Evolutionary conservation across 1,140 invertebrate genomes (phyloP), one percentile per base, ranked within the genome.

Genomic region (Cotesia vestalis): DNA sequence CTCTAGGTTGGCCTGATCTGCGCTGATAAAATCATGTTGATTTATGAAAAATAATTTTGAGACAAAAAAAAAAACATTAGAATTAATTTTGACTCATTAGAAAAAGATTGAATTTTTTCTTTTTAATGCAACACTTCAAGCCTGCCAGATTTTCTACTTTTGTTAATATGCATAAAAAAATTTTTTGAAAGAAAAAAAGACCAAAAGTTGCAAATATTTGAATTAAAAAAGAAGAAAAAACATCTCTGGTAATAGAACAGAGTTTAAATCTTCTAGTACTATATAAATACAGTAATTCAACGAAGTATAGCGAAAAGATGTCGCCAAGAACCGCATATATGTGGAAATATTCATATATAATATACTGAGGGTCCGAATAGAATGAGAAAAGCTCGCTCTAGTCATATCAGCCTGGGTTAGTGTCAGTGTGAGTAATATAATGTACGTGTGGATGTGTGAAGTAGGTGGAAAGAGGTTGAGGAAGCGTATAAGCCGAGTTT

Each of bases 331-430:
- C 57, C 14, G 57, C 57, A 59, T 20, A 59, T 59, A 27, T 59
- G 57, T 55, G 53, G n/a, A 46, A 9, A 59, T 59, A 59, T 59
- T 59, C 57, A 59, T 59, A 59, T 27, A 11, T 46, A 46, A 59
- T 27, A 20, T 20, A 55, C 17, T 9, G 12, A 55, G 6, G 40
- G 40, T 46, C 40, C 40, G 53, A 55, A 55, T 55, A n/a, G 12
- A 27, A 27, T 27, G 53, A 55, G 53, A 20, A 55, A 55, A 55
- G 17, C n/a, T 55, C 5, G 17, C 4, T 12, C 12, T 9, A n/a
- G 53, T 12, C 2, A 55, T 9, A 46, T 46, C 6, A 46, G 40
- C 11, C 6, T 46, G 40, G 11, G 40, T 46, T 46, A 11, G 27
- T 27, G 27, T 27, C 27, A 27, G 27, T 27, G 27, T 27, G 27